Evolutionary conservation across 2,888 invertebrate genomes (phyloP), one percentile per base, ranked within the genome.

Genomic region (Escarpia spicata): DNA sequence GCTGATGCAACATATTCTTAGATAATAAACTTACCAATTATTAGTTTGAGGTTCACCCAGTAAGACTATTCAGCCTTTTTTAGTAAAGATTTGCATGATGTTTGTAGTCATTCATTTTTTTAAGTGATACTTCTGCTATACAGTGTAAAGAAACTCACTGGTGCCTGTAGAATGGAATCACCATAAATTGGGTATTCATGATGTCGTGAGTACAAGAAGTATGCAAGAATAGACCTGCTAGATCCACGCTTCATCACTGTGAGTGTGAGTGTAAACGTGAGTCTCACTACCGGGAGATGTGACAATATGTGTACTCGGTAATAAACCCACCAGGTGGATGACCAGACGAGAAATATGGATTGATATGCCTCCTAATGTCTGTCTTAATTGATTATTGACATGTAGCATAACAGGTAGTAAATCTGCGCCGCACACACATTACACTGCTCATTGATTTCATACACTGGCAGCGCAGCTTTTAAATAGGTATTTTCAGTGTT

Each of bases 301-400:
- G 75, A 75, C 75, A 26, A 3, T 75, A 75, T 75, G 75, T 26
- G n/a, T 75, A 75, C 75, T 3, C 26, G 15, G n/a, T n/a, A 75
- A 75, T 75, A 75, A 75, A 75, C 19, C 19, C 75, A 75, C 75
- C 75, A 75, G 75, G 75, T 75, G 75, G 75, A 75, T 75, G 75
- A 75, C 75, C 75, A 75, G n/a, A 75, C 75, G 26, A 75, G 26
- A 75, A 75, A 75, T 75, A 4, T 75, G 75, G 26, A 75, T 75
- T 75, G 19, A 75, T 26, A n/a, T n/a, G 19, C 19, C 19, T 75
- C 75, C 75, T 75, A 75, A 75, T 75, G 75, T 26, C 15, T 75
- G 75, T 75, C 75, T 75, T 75, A 75, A 75, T 75, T 75, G 75
- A 75, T 75, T 75, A 75, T 75, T 75, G 75, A 75, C 75, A 75